Base-by-base conservation (phyloP, 2,888 invertebrate species). In the Notodonta ziczac region DNA sequence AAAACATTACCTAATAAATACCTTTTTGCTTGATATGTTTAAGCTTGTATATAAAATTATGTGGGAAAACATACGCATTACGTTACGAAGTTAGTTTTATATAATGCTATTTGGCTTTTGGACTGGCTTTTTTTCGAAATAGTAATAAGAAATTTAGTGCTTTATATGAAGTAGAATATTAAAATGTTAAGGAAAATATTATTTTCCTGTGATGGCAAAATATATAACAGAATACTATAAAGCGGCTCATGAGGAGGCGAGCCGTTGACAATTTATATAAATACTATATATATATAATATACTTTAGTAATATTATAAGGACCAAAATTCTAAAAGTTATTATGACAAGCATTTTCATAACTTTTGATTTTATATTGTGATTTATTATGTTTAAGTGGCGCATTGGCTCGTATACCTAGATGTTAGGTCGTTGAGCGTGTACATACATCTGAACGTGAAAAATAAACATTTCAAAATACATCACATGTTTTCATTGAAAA, bases 11-110 rank as follows among this genome's bases (percentile, higher is more conserved):
- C 68, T 64, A 58, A 67, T 73, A 77, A n/a, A 66, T 70, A 63
- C 14, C 44, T 70, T 72, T 77, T 73, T 80, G 69, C 77, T 78
- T 80, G 82, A 78, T 70, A 76, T 81, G 83, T 39, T 82, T 85
- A 87, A 56, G 83, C 81, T 84, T 88, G 85, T 91, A 90, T 81
- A 83, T 90, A 88, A 89, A 90, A 84, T 82, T 90, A 85, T 90
- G 91, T 92, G 93, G 93, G 93, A 93, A 93, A 93, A 88, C 87
- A 93, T 93, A 90, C 93, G 93, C 93, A 88, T 93, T 93, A 93
- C 89, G 84, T 93, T 93, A 93, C 89, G 84, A 85, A 86, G 84
- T 86, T 92, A 92, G 90, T 89, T 83, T 88, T 89, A 89, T 84
- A 83, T 85, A 87, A 87, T 86, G 90, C 89, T 81, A 81, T 84